Base-by-base conservation (phyloP, 1,140 invertebrate species). In the Phocides pigmalion region DNA sequence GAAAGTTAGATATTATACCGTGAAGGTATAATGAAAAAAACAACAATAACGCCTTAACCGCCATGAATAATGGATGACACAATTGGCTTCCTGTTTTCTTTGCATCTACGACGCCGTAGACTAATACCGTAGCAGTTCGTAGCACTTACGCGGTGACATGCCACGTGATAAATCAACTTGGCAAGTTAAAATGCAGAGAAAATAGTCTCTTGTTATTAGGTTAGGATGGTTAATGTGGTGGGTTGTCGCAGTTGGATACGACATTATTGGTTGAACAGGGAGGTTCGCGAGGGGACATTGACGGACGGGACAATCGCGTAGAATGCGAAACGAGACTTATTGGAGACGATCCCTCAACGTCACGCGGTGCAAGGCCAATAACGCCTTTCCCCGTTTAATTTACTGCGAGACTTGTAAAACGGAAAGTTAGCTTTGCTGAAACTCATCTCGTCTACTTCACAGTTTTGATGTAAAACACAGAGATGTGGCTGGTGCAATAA, bases 301-400 rank as follows among this genome's bases (percentile, higher is more conserved):
- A 86, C 79, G 67, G 75, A 84, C 78, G 76, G 54, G 53, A 61
- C 64, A 64, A 81, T 74, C 64, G 62, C 46, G 49, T 51, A 59
- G 73, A 82, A 75, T 76, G 74, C 76, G 74, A 81, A 77, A 77
- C 78, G 70, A 80, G 76, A 81, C 78, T 84, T 84, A 89, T 85
- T 84, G 78, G 73, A 20, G 64, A 79, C 81, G 46, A 88, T 86
- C 74, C 74, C 75, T 88, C 85, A 86, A 82, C 62, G 83, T 88
- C 76, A 70, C 62, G 25, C 46, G 66, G 68, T 75, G 72, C 66
- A 73, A 69, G 65, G 56, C 70, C 68, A 70, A 73, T 70, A 59
- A 59, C 41, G 51, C 25, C 66, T 66, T 73, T 68, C 64, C 72
- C 72, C 63, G 70, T 75, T 76, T 70, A 74, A 76, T 72, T 49